Percentiles rank a stretch among this genome's conserved stretches.
Conservation (phyloP, 2,113 vertebrate genomes). For the Phalacrocorax aristotelis region DNA sequence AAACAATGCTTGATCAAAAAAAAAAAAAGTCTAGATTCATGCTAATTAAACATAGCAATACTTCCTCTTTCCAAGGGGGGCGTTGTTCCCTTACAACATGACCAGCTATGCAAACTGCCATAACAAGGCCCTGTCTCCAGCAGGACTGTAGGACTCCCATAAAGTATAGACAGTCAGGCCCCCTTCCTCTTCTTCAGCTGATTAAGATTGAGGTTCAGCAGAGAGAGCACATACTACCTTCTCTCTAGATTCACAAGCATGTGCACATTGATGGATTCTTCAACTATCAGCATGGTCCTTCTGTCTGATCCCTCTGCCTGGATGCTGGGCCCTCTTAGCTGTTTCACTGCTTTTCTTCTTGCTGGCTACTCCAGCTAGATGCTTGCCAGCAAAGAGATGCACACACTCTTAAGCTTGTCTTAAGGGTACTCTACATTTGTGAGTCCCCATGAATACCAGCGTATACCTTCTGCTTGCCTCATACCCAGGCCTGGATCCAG, state of each 20-base stretch:
- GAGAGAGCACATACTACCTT: background rate
- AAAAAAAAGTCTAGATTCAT: too few relatives aligned
- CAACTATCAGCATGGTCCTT: background rate
- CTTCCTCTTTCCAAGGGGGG: too few relatives aligned
- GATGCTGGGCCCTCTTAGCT: background rate
- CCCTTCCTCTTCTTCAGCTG: background rate
- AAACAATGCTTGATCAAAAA: too few relatives aligned
- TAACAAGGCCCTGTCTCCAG: background rate
- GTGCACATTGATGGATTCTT: background rate
- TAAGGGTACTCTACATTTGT: background rate
- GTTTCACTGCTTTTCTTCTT: background rate
- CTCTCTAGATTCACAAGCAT: background rate
- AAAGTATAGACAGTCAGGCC: background rate
- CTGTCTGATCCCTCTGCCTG: background rate
- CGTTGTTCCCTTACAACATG: too few relatives aligned
- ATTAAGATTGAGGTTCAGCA: background rate
- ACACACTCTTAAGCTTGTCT: accelerated
- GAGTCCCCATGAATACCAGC: background rate
- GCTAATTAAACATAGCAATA: too few relatives aligned
- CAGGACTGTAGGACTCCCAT: background rate
- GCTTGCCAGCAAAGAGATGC: background rate
- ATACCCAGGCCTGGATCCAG: background rate
- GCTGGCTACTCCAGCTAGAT: background rate
- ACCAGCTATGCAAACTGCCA: background rate
- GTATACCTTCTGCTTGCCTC: background rate